Conservation (phyloP, 2,113 vertebrate species). For the Lepisosteus oculatus region DNA sequence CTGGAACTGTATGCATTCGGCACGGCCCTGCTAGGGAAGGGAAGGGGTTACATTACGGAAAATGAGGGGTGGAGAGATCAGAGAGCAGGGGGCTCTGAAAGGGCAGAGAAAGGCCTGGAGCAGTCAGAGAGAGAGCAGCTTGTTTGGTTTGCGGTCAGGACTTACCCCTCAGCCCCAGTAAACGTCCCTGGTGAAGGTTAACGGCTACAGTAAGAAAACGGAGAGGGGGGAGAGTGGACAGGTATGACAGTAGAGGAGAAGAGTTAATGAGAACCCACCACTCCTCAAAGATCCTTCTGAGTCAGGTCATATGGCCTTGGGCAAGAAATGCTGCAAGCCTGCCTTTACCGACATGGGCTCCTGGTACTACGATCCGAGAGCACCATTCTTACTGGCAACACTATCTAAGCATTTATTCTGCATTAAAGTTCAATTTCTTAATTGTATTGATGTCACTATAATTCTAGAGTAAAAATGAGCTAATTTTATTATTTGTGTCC, state of each 20-base stretch:
- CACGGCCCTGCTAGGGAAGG: no score
- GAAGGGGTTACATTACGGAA: constrained; percentile 63
- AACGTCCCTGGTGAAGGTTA: constrained; percentile 86
- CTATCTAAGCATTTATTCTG: no score
- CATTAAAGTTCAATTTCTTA: no score
- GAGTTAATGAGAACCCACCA: constrained; percentile 62
- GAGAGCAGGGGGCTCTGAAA: constrained; percentile 47
- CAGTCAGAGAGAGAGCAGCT: constrained; percentile 45
- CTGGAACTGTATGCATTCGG: no score
- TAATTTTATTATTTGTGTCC: no score
- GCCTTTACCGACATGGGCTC: no score
- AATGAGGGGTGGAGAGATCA: constrained; percentile 48
- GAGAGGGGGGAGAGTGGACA: constrained; percentile 76
- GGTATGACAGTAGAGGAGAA: constrained; percentile 68
- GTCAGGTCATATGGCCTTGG: no score
- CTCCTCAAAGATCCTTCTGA: constrained; percentile 20
- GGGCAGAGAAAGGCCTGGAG: constrained; percentile 46
- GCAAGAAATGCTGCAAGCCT: no score
- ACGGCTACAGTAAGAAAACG: constrained; percentile 78
- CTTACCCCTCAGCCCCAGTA: constrained; percentile 86
- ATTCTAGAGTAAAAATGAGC: no score
- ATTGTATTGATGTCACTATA: no score
- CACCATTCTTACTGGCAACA: no score
- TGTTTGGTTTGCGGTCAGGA: constrained; percentile 61
- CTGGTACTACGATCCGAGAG: no score